Evolutionary conservation across 2,888 invertebrate species (phyloP), one percentile per base, ranked within the genome.

Genomic region (Hypomecis punctinalis): DNA sequence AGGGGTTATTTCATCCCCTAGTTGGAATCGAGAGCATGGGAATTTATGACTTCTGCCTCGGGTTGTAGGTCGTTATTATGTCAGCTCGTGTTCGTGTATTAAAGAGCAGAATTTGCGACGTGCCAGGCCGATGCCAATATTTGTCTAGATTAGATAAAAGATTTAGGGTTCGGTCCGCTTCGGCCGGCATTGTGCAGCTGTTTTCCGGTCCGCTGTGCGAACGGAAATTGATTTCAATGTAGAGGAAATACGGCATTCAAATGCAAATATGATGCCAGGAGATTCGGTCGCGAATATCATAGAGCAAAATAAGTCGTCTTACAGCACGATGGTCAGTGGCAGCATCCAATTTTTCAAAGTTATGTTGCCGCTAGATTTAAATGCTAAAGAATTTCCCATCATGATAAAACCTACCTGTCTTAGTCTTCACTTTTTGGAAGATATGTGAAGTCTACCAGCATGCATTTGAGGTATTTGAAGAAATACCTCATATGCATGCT

Each of bases 121-220:
- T 79, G 83, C 84, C 77, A 80, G 83, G 77, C 78, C 72, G 71
- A 76, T 75, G 79, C 78, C 78, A 85, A 85, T 88, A 88, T 89
- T 89, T 86, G 84, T 83, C 81, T 76, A 85, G 87, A 88, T 88
- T 81, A 85, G 85, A 85, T 85, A 82, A 82, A 79, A 81, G 80
- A 79, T 81, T 78, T 79, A 71, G 76, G 79, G 74, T 76, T 73
- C 74, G 75, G 73, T 74, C 71, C 73, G 76, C 72, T 74, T 76
- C 76, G 76, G 74, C 73, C 68, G 61, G 71, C 68, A 74, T 73
- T 72, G 71, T 74, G 75, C 75, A 74, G 75, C 72, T 68, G 76
- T 67, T 76, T 78, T 80, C 81, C 77, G 76, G 76, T 76, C 74
- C 66, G 68, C 69, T 74, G 69, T 71, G 69, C 65, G 72, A 61